Evolutionary conservation across 1,140 invertebrate species (phyloP).

Genomic region (Eufriesea mexicana): DNA sequence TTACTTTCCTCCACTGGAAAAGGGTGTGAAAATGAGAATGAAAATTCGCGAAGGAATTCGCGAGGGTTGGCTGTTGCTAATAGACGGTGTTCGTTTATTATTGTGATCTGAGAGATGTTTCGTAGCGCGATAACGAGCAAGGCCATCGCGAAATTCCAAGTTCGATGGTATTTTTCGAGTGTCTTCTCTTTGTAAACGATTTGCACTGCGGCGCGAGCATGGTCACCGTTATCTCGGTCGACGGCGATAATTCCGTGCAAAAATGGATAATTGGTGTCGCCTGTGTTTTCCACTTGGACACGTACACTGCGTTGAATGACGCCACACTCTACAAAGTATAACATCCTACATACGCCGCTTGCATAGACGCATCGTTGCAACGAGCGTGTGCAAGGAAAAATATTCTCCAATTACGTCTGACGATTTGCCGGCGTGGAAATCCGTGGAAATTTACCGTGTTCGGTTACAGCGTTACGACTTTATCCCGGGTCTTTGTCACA

Average conservation of each 20-base stretch:
- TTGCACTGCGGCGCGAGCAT: constrained; percentile 41
- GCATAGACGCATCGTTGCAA: constrained; percentile 18
- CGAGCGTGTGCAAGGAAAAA: constrained; percentile 16
- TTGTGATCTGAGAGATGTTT: constrained; percentile 14
- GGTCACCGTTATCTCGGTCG: constrained; percentile 71
- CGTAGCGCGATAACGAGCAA: constrained; percentile 30
- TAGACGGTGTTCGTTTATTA: not conserved
- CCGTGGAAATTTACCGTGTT: constrained; percentile 1
- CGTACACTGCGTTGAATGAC: constrained; percentile 75
- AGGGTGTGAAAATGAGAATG: too few relatives aligned
- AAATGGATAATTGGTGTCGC: constrained; percentile 78
- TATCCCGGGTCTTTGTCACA: not conserved
- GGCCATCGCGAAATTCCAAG: constrained; percentile 39
- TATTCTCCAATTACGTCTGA: constrained; percentile 19
- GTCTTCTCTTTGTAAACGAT: constrained; percentile 53
- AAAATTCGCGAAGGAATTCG: too few relatives aligned
- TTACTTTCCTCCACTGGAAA: too few relatives aligned
- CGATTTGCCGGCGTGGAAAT: not conserved
- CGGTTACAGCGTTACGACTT: not conserved
- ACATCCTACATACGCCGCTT: constrained; percentile 40
- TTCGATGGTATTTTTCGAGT: constrained; percentile 29
- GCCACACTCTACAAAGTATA: constrained; percentile 69
- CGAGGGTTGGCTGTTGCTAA: too few relatives aligned
- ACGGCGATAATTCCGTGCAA: constrained; percentile 79
- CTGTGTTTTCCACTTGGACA: constrained; percentile 77